Evolutionary conservation across 2,888 invertebrate species (phyloP), one percentile per base, ranked within the genome.

Genomic region (Troglohyphantes excavatus): DNA sequence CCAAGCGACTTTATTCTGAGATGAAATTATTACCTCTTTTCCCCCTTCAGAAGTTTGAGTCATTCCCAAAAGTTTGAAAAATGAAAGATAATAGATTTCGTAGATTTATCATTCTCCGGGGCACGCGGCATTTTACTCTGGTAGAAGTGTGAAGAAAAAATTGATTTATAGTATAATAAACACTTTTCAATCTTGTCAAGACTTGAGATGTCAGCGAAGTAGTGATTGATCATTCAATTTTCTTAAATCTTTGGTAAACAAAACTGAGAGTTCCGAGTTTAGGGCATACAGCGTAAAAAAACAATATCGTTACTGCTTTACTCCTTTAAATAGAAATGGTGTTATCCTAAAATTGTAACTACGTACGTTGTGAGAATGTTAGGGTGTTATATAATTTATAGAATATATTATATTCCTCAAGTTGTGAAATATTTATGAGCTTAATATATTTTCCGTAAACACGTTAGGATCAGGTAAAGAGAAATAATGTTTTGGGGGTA

Each of bases 91-190:
- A n/a, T 46, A 21, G n/a, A 46, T 72, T 72, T 17, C 19, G 33
- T n/a, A 68, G 39, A 21, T 23, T 23, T 21, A 46, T 72, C 46
- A 46, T 46, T 46, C 21, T 9, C 19, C 26, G 17, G 23, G 26
- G 17, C 11, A 46, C 26, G 3, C n/a, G 0, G 43, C 9, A 29
- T 68, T n/a, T 33, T 19, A 21, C 68, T 19, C 23, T 27, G 9
- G n/a, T n/a, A n/a, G n/a, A n/a, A n/a, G n/a, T n/a, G 59, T 21
- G 17, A 29, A 63, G 27, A 39, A 63, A 13, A 43, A 26, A 53
- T 26, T 75, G 73, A 84, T 84, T 84, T 84, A 84, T 75, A 53
- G 84, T 46, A n/a, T 75, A 63, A 84, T 83, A 84, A 84, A 75
- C 46, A 75, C 84, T 65, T 67, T 61, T 84, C 75, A 75, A 84